Evolutionary conservation across 2,888 invertebrate genomes (phyloP).

Genomic region (Synanthedon formicaeformis): DNA sequence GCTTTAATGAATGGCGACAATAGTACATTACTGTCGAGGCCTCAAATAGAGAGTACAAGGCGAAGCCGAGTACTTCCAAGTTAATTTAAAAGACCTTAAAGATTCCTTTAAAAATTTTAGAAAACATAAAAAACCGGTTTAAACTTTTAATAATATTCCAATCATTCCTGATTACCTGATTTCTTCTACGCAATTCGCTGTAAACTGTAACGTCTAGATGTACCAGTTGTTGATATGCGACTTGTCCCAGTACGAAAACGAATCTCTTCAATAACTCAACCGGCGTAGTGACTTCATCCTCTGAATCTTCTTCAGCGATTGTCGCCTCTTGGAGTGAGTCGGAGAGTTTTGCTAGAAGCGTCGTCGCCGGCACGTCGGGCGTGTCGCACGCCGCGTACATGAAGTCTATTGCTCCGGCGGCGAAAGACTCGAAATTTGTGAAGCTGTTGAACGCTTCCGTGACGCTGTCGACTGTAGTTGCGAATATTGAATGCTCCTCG

Average conservation of each 20-base stretch:
- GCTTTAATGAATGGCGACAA: too few species aligned
- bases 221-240: conserved; percentile 83
- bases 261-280: conserved; percentile 62
- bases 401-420: conserved; percentile 63
- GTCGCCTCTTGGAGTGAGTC: conserved; percentile 48
- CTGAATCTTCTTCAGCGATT: conserved; percentile 33
- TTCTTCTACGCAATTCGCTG: conserved; percentile 76
- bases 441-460: conserved; percentile 60
- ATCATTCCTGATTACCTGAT: conserved; percentile 32
- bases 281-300: conserved; percentile 41
- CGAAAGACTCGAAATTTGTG: conserved; percentile 61
- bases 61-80: too few species aligned
- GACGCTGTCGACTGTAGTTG: conserved; percentile 39
- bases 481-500: conserved; percentile 43
- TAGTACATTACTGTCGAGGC: too few species aligned
- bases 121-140: too few species aligned
- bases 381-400: conserved; percentile 71
- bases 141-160: not conserved
- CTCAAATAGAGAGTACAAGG: too few species aligned
- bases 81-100: too few species aligned
- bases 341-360: conserved; percentile 60
- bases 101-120: too few species aligned
- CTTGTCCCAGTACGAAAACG: conserved; percentile 77
- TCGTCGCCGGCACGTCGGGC: conserved; percentile 65
- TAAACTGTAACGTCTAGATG: conserved; percentile 87